Evolutionary conservation across 2,113 vertebrate genomes (phyloP).

Genomic region (Cettia cetti): DNA sequence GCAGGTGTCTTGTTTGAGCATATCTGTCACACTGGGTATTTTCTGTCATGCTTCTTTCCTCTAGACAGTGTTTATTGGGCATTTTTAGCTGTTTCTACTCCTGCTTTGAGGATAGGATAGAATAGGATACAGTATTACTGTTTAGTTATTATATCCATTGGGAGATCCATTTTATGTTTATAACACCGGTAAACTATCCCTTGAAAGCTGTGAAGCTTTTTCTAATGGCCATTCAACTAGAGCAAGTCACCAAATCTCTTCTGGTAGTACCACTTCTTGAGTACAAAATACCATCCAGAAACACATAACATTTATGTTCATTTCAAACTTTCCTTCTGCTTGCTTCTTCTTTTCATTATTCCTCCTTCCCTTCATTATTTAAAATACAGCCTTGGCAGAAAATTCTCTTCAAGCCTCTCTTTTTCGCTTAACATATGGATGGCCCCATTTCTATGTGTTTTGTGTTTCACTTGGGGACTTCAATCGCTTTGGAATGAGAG

Average conservation of each 20-base stretch:
- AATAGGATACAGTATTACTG: not conserved
- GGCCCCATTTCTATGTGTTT: not conserved
- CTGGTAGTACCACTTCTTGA: not conserved
- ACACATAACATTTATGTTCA: not conserved
- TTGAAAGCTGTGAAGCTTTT: not conserved
- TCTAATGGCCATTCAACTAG: not conserved
- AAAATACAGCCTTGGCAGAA: not conserved
- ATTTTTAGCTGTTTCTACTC: not conserved
- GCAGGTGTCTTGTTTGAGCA: not conserved
- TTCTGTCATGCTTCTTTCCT: not conserved
- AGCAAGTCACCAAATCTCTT: not conserved
- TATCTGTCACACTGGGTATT: not conserved
- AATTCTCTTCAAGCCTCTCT: not conserved
- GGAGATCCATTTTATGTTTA: not conserved
- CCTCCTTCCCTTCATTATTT: not conserved
- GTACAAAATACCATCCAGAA: not conserved
- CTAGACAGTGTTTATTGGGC: not conserved
- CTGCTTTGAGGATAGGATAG: not conserved
- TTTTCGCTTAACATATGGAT: not conserved
- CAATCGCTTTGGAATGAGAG: not conserved
- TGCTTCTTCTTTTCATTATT: not conserved
- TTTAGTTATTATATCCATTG: not conserved
- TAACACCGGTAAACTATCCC: not conserved
- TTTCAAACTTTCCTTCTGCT: not conserved
- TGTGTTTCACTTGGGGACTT: not conserved